Conservation (phyloP, 2,888 invertebrate genomes). For the Eilema griseolum region DNA sequence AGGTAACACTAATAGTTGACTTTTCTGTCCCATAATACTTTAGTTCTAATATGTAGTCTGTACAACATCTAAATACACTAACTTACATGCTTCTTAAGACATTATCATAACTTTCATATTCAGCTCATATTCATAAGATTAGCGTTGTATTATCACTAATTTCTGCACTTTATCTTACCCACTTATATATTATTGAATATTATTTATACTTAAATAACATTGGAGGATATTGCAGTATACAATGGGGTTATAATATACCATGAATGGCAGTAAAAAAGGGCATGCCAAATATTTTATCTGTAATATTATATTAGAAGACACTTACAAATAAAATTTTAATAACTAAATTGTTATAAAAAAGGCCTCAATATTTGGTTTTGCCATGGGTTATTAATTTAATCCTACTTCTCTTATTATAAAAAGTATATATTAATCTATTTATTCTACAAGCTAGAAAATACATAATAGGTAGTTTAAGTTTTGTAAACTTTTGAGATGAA, state of each 20-base stretch:
- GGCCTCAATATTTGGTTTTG: conserved; percentile 76
- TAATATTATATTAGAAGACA: conserved; percentile 31
- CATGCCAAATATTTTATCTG: conserved; percentile 21
- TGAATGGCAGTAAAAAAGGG: conserved; percentile 6
- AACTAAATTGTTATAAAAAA: conserved; percentile 62
- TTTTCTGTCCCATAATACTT: conserved; percentile 40
- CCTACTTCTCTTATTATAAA: background rate
- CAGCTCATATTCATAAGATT: conserved; percentile 86
- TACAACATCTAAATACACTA: conserved; percentile 51
- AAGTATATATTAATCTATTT: background rate
- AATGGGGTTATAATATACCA: conserved; percentile 2
- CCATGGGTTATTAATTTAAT: conserved; percentile 33
- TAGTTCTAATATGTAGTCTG: conserved; percentile 49
- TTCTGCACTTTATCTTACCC: conserved; percentile 44
- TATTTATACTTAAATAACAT: conserved; percentile 26
- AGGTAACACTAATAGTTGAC: conserved; percentile 47
- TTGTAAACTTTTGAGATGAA: conserved; percentile 85
- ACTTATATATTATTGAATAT: conserved; percentile 39
- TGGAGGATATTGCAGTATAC: conserved; percentile 33
- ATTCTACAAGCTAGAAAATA: background rate
- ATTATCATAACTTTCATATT: conserved; percentile 62
- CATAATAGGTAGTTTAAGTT: conserved; percentile 40
- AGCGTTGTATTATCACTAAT: conserved; percentile 69
- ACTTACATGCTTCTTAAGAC: conserved; percentile 50
- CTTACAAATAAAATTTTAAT: conserved; percentile 35